Conservation (phyloP, 2,113 vertebrate species). For the Pandion haliaetus region DNA sequence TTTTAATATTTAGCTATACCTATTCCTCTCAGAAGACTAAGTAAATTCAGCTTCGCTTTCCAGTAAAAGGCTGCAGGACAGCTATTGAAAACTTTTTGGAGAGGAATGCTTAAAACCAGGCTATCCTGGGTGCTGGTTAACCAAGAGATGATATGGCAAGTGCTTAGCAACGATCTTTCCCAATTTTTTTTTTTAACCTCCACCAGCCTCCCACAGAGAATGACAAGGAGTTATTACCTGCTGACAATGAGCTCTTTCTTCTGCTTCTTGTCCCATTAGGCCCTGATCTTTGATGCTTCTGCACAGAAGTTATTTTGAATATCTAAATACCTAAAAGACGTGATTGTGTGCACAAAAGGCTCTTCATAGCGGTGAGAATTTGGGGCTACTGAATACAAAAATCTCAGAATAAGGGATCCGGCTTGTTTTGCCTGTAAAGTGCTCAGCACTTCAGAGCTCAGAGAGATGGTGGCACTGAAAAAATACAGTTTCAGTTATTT, state of each 20-base stretch:
- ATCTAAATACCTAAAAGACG: background rate
- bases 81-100: background rate
- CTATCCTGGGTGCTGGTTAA: background rate
- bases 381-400: background rate
- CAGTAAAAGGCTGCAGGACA: background rate
- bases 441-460: background rate
- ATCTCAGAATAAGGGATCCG: background rate
- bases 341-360: background rate
- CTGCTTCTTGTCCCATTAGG: conserved; percentile 59
- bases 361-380: background rate
- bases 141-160: conserved; percentile 5
- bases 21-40: background rate
- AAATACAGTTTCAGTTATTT: background rate
- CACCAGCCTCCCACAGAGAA: conserved; percentile 56
- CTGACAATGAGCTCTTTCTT: conserved; percentile 65
- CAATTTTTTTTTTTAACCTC: conserved; percentile 45
- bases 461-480: background rate
- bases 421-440: background rate
- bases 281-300: conserved; percentile 51
- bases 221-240: conserved; percentile 63
- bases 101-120: background rate
- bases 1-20: background rate
- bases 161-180: conserved; percentile 29
- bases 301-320: conserved; percentile 23
- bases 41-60: background rate